Evolutionary conservation across 2,113 vertebrate species (phyloP).

Genomic region (Epinephelus fuscoguttatus): DNA sequence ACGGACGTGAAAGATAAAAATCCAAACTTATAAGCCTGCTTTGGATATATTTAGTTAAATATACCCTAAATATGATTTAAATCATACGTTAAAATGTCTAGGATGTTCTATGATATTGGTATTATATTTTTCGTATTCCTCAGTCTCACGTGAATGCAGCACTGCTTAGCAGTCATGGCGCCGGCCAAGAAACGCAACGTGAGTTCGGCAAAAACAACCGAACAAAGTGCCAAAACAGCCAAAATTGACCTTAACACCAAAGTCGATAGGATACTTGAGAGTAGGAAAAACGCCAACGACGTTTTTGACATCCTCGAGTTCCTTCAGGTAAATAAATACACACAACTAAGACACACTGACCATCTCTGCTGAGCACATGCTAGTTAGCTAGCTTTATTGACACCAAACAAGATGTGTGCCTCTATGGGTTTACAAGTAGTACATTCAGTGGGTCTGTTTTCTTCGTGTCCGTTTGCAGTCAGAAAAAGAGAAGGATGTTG

Average conservation of each 20-base stretch:
- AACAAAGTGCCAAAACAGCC: conserved; percentile 36
- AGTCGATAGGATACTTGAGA: conserved; percentile 82
- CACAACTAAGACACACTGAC: no score
- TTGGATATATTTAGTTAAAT: rapidly evolving
- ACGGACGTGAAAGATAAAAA: background rate
- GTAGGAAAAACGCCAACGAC: conserved; percentile 87
- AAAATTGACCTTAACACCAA: conserved; percentile 67
- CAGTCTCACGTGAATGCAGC: background rate
- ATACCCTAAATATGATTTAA: no score
- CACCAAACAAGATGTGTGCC: background rate
- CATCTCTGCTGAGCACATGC: background rate
- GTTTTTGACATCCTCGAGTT: conserved; percentile 90
- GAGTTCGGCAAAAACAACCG: conserved; percentile 53
- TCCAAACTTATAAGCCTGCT: no score
- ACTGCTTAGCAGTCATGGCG: conserved; percentile 78
- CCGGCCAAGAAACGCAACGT: conserved; percentile 80
- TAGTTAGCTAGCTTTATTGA: conserved; percentile 2
- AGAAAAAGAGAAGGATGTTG: conserved; percentile 81
- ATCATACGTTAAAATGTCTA: background rate
- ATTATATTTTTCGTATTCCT: background rate
- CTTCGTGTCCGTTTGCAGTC: conserved; percentile 77
- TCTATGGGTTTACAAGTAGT: background rate
- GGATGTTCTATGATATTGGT: background rate
- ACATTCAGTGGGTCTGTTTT: background rate
- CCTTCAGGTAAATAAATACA: conserved; percentile 73